phyloP scores from a whole-genome alignment of 2,797 vertebrate species.

The Amazona finschi region DNA sequence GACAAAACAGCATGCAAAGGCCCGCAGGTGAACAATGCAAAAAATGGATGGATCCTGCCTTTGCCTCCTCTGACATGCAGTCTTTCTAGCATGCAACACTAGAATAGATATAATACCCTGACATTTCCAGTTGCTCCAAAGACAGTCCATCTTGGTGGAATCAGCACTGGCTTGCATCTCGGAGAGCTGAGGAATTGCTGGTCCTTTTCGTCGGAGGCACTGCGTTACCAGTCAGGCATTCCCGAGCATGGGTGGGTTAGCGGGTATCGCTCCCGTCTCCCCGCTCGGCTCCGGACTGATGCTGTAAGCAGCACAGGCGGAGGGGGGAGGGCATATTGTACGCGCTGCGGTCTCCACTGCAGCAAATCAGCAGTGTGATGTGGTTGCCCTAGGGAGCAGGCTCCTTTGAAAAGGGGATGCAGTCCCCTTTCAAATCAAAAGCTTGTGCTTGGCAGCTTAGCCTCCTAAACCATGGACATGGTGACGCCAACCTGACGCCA shows the following conservation, averaged over 20 bases:
- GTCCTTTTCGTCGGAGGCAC: conserved; percentile 42
- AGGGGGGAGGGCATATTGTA: conserved; percentile 78
- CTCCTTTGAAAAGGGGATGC: conserved; percentile 70
- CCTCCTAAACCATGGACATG: background rate
- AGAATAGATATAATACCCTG: conserved; percentile 88
- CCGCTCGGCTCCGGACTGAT: conserved; percentile 81
- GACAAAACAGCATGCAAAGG: conserved; percentile 66
- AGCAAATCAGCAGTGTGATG: conserved; percentile 86
- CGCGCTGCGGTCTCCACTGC: conserved; percentile 86
- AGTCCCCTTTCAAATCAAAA: conserved; percentile 72
- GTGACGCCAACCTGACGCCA: conserved; percentile 25
- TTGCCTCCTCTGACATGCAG: conserved; percentile 62
- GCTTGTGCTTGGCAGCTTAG: background rate
- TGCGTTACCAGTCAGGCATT: conserved; percentile 80
- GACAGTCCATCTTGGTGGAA: conserved; percentile 92
- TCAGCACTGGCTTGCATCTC: conserved; percentile 95
- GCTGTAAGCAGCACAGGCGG: conserved; percentile 76
- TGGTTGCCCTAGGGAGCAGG: conserved; percentile 69
- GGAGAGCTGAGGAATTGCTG: conserved; percentile 40
- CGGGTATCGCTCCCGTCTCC: conserved; percentile 76
- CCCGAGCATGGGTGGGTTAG: conserved; percentile 81
- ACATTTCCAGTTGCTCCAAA: conserved; percentile 97
- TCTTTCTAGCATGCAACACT: conserved; percentile 72
- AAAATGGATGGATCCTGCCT: conserved; percentile 67
- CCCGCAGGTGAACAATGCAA: conserved; percentile 73